Conservation (phyloP, 2,888 invertebrate genomes). For the Dryadula phaetusa region DNA sequence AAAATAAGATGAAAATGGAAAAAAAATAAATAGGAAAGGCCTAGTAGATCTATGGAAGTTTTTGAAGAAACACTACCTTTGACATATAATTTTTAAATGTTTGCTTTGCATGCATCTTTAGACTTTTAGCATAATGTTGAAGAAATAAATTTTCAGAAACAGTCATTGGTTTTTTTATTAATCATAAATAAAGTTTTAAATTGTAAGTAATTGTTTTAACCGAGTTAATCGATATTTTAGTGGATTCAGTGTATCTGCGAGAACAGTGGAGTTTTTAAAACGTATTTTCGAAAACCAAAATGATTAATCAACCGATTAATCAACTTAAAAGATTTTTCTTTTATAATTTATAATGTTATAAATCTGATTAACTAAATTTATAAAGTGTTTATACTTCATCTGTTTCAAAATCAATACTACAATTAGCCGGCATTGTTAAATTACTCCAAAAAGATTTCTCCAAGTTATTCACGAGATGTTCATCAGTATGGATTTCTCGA, state of each 20-base stretch:
- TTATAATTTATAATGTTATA: too few relatives aligned
- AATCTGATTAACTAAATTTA: too few relatives aligned
- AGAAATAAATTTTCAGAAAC: slow-evolving; percentile 12
- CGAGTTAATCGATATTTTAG: too few relatives aligned
- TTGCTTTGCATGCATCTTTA: slow-evolving; percentile 35
- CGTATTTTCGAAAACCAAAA: too few relatives aligned
- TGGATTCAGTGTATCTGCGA: too few relatives aligned
- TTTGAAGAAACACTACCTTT: slow-evolving; percentile 12
- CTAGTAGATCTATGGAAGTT: slow-evolving; percentile 13
- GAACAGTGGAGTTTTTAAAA: too few relatives aligned
- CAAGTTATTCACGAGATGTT: slow-evolving; percentile 52
- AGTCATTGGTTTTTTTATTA: background rate
- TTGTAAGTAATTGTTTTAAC: too few relatives aligned
- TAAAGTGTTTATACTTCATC: slow-evolving; percentile 16
- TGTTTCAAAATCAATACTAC: slow-evolving; percentile 57
- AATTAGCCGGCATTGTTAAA: slow-evolving; percentile 56
- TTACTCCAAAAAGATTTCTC: slow-evolving; percentile 65
- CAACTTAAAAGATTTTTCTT: too few relatives aligned
- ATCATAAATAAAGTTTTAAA: background rate
- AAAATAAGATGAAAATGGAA: slow-evolving; percentile 2
- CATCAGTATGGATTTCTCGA: slow-evolving; percentile 59
- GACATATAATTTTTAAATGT: slow-evolving; percentile 22
- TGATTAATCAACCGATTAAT: too few relatives aligned
- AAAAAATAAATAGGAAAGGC: background rate
- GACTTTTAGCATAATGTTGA: slow-evolving; percentile 11